These are phyloP conservation scores for Rhinogobius similis DNA, from an alignment of 2,113 vertebrate species.

Conservation along the genomic window DNA sequence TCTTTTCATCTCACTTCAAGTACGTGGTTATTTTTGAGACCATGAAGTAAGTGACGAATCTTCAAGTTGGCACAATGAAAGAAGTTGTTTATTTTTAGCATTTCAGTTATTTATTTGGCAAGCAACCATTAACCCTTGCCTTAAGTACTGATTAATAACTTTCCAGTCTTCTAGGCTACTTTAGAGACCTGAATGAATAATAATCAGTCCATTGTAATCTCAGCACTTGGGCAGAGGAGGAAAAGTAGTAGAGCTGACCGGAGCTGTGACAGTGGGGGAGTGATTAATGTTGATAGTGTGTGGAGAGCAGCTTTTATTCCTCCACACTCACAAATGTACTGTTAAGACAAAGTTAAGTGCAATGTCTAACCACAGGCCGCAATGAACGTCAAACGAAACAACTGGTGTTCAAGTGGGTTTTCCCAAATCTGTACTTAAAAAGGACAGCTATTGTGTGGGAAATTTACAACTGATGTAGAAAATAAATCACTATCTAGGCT, in stretches of 20 bases:
- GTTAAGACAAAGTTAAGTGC: neutral
- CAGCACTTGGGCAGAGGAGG: slow-evolving; percentile 5
- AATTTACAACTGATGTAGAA: neutral
- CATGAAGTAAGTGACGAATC: too few relatives aligned
- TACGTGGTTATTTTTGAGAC: too few relatives aligned
- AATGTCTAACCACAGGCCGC: too few relatives aligned
- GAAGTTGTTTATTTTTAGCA: too few relatives aligned
- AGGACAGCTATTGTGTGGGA: neutral
- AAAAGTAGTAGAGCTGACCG: slow-evolving; percentile 9
- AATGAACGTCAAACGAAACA: too few relatives aligned
- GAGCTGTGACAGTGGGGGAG: neutral
- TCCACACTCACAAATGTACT: neutral
- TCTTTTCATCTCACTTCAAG: too few relatives aligned
- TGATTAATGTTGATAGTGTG: neutral
- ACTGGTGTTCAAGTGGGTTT: too few relatives aligned
- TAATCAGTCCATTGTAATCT: neutral
- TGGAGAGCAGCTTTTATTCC: neutral
- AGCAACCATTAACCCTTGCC: too few relatives aligned
- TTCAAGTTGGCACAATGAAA: too few relatives aligned
- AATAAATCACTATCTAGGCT: too few relatives aligned
- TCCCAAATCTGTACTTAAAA: neutral
- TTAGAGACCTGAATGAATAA: neutral
- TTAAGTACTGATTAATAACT: neutral
- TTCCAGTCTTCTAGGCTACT: neutral
- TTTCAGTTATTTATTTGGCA: too few relatives aligned